Evolutionary conservation across 2,888 invertebrate species (phyloP), one percentile per base, ranked within the genome.

Genomic region (Thera britannica): DNA sequence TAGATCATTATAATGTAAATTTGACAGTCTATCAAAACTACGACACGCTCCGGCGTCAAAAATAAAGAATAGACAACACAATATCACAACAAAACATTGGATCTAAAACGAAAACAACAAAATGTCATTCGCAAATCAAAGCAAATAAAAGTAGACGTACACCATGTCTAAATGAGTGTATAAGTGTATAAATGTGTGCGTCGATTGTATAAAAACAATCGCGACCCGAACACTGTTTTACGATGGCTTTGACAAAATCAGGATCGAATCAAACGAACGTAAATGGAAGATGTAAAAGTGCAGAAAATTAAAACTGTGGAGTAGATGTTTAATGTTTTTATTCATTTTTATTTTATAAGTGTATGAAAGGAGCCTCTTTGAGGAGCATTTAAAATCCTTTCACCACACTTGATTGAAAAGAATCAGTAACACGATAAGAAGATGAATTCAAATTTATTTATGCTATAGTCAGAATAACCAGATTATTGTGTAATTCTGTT

Each of bases 181-280:
- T 85, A 85, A 87, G 67, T 73, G 74, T 72, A 69, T 71, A 71
- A 72, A 69, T 67, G 72, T 72, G 70, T 72, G 72, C 58, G 83
- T 79, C 65, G 90, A 91, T 91, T 92, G 90, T 92, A 90, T 90
- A 92, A 93, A 93, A 92, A 93, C 92, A 93, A 91, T 91, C 85
- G 89, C 82, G 82, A 81, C 80, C 82, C 83, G 84, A 80, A 82
- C 81, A 85, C 83, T 91, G 91, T 91, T 92, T 90, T 91, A 90
- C 89, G 88, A 89, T 84, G 88, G 87, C 89, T 90, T 92, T 91
- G 89, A 90, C 90, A 84, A 89, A 90, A 91, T 91, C 91, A 88
- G 88, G 84, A 86, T 88, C 86, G 88, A 90, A 90, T 90, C 89
- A 89, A 88, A 90, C 88, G 87, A 83, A 87, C 88, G 87, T 88